These are phyloP conservation scores for Metellina segmentata DNA, from an alignment of 2,888 invertebrate species.

Conservation along the genomic window DNA sequence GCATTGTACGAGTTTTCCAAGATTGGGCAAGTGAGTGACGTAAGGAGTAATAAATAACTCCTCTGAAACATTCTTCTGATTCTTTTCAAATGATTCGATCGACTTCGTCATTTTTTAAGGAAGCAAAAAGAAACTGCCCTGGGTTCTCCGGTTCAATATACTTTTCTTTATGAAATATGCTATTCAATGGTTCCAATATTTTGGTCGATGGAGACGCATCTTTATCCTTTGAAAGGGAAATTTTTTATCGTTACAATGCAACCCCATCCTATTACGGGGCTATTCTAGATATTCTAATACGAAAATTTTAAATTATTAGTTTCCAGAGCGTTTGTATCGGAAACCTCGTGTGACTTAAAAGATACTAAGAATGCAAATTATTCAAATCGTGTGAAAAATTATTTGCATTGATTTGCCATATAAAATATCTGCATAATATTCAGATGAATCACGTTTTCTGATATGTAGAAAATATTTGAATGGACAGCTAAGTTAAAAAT, in stretches of 20 bases:
- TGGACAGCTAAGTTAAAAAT: too few species aligned
- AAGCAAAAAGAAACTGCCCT: neutral
- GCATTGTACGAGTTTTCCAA: neutral
- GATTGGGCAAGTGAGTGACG: slow-evolving; percentile 40
- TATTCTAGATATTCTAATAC: neutral
- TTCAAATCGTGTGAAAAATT: neutral
- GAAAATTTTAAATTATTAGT: neutral
- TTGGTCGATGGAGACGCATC: slow-evolving; percentile 1
- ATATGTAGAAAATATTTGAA: too few species aligned
- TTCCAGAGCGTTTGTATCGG: neutral
- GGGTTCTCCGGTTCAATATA: slow-evolving; percentile 11
- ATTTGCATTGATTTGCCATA: too few species aligned
- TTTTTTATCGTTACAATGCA: neutral
- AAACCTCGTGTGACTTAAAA: neutral
- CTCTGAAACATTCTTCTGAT: slow-evolving; percentile 12
- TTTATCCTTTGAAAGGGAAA: slow-evolving; percentile 11
- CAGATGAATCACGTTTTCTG: too few species aligned
- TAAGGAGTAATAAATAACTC: slow-evolving; percentile 55
- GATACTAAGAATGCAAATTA: neutral
- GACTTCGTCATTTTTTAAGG: slow-evolving; percentile 28
- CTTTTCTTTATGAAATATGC: neutral
- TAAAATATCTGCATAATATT: too few species aligned
- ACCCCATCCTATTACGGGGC: neutral
- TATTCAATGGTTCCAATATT: neutral
- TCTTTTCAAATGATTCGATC: slow-evolving; percentile 41